Base-by-base conservation (phyloP, 1,140 invertebrate species). In the Trachymyrmex septentrionalis region DNA sequence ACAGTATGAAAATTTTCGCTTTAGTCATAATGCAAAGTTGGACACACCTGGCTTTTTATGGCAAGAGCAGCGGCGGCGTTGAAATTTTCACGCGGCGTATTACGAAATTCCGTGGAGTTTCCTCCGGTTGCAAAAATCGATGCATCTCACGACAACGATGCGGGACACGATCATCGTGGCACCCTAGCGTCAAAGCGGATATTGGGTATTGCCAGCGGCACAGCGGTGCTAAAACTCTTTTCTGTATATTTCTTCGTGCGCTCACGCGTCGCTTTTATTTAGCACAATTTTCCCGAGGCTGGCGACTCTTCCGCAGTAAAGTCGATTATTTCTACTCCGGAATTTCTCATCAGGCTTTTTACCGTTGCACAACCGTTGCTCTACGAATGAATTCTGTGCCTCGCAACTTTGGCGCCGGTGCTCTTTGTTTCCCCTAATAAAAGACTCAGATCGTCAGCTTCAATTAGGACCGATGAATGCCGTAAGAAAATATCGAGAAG, bases 301-400 rank as follows among this genome's bases (percentile, higher is more conserved):
- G 59, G 50, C 21, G 72, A 71, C 57, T 88, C 66, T 75, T 50
- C 61, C 75, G 44, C 19, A 76, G 57, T 55, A 50, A 53, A 64
- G 87, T 82, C 87, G 88, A 89, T 88, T 76, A 84, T 89, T 90
- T 73, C 64, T 57, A 90, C 88, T 64, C 84, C 87, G 84, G 80
- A 89, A 90, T 90, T 90, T 89, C 88, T 87, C 86, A 90, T 90
- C 89, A 75, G 55, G 87, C 57, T 57, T 57, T 57, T 57, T 61
- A 24, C 48, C 86, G 67, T 21, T 66, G 53, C 72, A 48, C 72
- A 48, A 30, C 77, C 27, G 55, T 73, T 10, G 66, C 16, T 59
- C 61, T 7, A 88, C 80, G n/a, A 87, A 90, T 85, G 89, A 89
- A 88, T 89, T 90, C 76, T 19, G 38, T 53, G 53, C 61, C 82